Evolutionary conservation across 1,140 invertebrate species (phyloP), one percentile per base, ranked within the genome.

Genomic region (Zophobas atratus): DNA sequence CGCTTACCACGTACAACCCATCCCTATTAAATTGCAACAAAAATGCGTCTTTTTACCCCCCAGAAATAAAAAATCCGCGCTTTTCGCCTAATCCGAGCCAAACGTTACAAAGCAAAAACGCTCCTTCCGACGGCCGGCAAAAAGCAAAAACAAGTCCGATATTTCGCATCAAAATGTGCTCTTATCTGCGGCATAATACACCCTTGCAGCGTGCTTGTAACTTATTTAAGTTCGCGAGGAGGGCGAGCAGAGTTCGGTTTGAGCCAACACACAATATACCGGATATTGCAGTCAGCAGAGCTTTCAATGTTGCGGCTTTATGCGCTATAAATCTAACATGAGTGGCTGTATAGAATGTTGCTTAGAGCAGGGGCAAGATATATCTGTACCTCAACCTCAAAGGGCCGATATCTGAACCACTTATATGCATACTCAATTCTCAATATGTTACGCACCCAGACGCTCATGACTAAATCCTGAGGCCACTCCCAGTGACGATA

Each of bases 241-340:
- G 60, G 60, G 60, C 51, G 71, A 56, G 46, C 49, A 36, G 70
- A 77, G 70, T 77, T 70, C 76, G 76, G 67, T 57, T 77, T 56
- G 51, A 77, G 67, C 67, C 63, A 51, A 67, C 35, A 57, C 63
- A 76, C 78, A 77, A 79, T 77, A 79, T 77, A 76, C 46, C 46
- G 70, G 60, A 76, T 77, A 77, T 73, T 74, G 78, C 78, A 80
- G 70, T 77, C 78, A 77, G 75, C 76, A 73, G 53, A 72, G 78
- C 78, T 80, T 73, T 80, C 75, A 80, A 77, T 77, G 78, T 73
- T 51, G 75, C 75, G 48, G 70, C 76, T 80, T 80, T 80, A 80
- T 80, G 78, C 55, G 75, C 78, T 75, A 80, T 80, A 80, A 80
- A 80, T 80, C 78, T 77, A 75, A 80, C 78, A 77, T 74, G 76